Evolutionary conservation across 2,113 vertebrate genomes (phyloP).

Genomic region (Sinosuthora webbiana): DNA sequence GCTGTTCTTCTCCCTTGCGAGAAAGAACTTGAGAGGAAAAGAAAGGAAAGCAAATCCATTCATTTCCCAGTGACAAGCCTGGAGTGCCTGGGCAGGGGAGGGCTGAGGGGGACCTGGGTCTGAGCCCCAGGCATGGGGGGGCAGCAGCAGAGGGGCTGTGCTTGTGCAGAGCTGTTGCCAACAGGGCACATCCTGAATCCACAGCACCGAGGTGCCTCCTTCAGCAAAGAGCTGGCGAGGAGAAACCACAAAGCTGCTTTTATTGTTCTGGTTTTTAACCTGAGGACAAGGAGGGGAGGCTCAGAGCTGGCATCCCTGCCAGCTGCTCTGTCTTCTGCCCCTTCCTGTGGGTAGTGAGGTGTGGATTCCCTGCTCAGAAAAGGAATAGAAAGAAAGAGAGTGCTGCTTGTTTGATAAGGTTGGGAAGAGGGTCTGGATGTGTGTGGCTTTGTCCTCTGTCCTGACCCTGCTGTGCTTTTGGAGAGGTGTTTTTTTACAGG

Average conservation of each 20-base stretch:
- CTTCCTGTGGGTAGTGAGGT: neutral
- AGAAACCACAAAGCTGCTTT: neutral
- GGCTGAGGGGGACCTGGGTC: neutral
- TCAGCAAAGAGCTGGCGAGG: neutral
- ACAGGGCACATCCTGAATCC: neutral
- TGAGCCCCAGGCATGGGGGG: neutral
- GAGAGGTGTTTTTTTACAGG: neutral
- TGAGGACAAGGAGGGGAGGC: neutral
- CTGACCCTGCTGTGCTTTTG: neutral
- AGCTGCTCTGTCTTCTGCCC: neutral
- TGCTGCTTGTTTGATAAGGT: neutral
- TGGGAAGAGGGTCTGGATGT: neutral
- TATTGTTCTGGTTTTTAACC: neutral
- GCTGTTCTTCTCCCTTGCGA: neutral
- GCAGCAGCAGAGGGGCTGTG: neutral
- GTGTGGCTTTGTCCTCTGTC: neutral
- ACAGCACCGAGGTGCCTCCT: neutral
- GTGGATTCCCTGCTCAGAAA: neutral
- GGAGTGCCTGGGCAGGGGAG: neutral
- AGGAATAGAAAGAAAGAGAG: neutral
- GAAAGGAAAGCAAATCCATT: neutral
- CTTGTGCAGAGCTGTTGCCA: neutral
- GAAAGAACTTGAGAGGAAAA: neutral
- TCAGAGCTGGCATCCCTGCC: neutral
- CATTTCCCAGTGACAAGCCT: neutral